A percentile compares a stretch with the other conserved stretches of the same genome.
These are phyloP conservation scores for Catocala nupta DNA, from an alignment of 2,888 invertebrate genomes.

Conservation along the genomic window DNA sequence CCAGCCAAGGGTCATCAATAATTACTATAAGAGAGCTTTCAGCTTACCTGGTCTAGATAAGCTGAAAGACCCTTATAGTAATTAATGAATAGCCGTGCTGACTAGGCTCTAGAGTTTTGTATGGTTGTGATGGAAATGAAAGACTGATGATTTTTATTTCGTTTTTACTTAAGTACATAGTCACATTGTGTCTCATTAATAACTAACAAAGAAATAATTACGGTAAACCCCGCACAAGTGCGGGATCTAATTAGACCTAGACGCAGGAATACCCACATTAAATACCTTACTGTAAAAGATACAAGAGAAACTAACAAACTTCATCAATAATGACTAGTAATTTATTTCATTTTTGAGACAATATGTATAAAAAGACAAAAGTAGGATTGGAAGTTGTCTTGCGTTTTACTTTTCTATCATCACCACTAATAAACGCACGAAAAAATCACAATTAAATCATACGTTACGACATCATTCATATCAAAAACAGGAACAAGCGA, in stretches of 20 bases:
- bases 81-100: no score
- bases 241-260: constrained; percentile 72
- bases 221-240: constrained; percentile 71
- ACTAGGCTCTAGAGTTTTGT: no score
- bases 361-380: constrained; percentile 70
- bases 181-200: constrained; percentile 78
- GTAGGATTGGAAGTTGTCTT: constrained; percentile 78
- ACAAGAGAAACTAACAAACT: constrained; percentile 80
- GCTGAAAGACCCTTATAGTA: no score
- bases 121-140: constrained; percentile 34
- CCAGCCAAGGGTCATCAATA: no score
- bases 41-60: no score
- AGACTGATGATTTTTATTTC: constrained; percentile 54
- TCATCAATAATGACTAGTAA: constrained; percentile 83
- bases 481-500: constrained; percentile 78
- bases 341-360: constrained; percentile 69
- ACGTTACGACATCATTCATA: constrained; percentile 74
- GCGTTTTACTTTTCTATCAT: constrained; percentile 68
- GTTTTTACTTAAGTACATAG: constrained; percentile 75
- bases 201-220: constrained; percentile 71
- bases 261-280: constrained; percentile 74
- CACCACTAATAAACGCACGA: constrained; percentile 73
- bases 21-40: no score
- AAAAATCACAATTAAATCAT: constrained; percentile 73
- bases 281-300: constrained; percentile 70